Percentiles rank a stretch among this genome's conserved stretches.
phyloP scores from a whole-genome alignment of 1,140 invertebrate genomes.

The Lordiphosa collinella region DNA sequence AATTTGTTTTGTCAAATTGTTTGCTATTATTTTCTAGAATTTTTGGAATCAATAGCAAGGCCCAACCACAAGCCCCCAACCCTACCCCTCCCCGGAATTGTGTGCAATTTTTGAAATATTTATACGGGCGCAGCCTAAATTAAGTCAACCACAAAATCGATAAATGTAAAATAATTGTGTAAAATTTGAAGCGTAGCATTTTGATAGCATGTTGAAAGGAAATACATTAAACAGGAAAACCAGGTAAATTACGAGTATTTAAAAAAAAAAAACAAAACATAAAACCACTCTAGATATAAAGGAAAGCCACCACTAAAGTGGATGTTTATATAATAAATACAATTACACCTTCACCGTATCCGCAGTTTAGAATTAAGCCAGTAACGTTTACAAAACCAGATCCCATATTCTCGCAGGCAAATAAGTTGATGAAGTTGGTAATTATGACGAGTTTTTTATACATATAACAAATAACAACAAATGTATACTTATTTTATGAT shows the following conservation, averaged over 20 bases:
- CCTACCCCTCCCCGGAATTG: conserved; percentile 26
- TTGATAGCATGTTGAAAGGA: conserved; percentile 54
- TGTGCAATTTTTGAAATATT: conserved; percentile 63
- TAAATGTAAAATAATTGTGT: conserved; percentile 37
- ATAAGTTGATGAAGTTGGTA: background rate
- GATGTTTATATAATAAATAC: background rate
- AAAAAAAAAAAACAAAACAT: conserved; percentile 9
- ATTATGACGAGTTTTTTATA: conserved; percentile 8
- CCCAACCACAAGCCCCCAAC: background rate
- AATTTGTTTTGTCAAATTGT: conserved; percentile 44
- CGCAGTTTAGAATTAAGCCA: conserved; percentile 14
- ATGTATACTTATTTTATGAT: background rate
- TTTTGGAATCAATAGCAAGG: conserved; percentile 39
- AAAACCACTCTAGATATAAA: conserved; percentile 18
- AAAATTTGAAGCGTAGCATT: conserved; percentile 42
- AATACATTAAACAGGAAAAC: conserved; percentile 60
- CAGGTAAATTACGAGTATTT: conserved; percentile 59
- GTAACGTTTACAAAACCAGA: conserved; percentile 30
- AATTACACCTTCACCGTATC: background rate
- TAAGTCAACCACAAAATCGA: conserved; percentile 21
- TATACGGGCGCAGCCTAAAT: conserved; percentile 46
- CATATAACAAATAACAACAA: conserved; percentile 8
- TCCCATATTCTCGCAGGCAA: background rate
- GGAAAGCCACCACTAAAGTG: background rate
- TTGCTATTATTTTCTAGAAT: conserved; percentile 48